Conservation (phyloP, 2,113 vertebrate species). For the Carettochelys insculpta region DNA sequence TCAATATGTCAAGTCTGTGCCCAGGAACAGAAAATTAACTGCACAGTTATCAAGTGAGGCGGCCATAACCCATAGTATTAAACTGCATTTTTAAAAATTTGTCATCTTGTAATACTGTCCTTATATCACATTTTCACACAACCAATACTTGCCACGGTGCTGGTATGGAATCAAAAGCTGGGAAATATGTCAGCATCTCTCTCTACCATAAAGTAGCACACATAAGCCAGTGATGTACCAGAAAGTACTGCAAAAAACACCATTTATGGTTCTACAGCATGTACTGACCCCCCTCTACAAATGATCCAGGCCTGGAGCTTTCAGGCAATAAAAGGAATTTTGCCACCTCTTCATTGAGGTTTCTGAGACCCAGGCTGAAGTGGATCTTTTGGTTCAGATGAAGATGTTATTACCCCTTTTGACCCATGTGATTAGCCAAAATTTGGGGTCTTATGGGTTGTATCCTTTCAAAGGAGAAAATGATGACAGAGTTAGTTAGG, state of each 20-base stretch:
- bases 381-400: not conserved
- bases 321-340: not conserved
- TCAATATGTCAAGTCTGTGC: not conserved
- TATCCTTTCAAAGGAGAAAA: not conserved
- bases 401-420: not conserved
- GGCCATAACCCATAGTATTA: not conserved
- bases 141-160: not conserved
- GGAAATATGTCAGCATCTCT: not conserved
- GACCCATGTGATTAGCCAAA: not conserved
- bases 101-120: not conserved
- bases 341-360: not conserved
- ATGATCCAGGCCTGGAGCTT: not conserved
- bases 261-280: not conserved
- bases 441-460: not conserved
- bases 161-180: not conserved
- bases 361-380: not conserved
- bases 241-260: not conserved
- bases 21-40: not conserved
- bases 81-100: not conserved
- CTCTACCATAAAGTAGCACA: not conserved
- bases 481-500: not conserved
- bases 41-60: fast-evolving
- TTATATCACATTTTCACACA: not conserved
- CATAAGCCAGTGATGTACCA: not conserved
- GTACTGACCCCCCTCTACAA: not conserved